phyloP scores from a whole-genome alignment of 2,797 vertebrate genomes.

The Microcaecilia unicolor region DNA sequence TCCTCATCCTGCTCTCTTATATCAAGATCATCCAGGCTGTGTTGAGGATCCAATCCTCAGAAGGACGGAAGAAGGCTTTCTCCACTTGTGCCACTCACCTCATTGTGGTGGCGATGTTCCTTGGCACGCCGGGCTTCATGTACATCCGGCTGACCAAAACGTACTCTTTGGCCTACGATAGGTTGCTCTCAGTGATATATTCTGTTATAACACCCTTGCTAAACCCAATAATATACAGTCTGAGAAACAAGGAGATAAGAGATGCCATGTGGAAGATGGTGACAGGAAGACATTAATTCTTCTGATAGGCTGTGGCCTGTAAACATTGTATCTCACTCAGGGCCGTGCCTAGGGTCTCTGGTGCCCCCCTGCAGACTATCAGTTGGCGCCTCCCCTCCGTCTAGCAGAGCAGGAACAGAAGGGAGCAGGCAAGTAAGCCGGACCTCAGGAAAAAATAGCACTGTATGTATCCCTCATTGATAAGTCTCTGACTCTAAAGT shows the following conservation, averaged over 20 bases:
- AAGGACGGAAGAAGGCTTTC: slow-evolving; percentile 43
- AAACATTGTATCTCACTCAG: too few relatives aligned
- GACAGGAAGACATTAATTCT: too few relatives aligned
- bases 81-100: slow-evolving; percentile 61
- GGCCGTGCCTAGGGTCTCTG: too few relatives aligned
- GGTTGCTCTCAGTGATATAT: slow-evolving; percentile 25
- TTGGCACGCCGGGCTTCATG: slow-evolving; percentile 30
- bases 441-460: too few relatives aligned
- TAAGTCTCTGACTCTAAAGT: too few relatives aligned
- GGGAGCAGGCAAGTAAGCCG: too few relatives aligned
- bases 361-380: too few relatives aligned
- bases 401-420: too few relatives aligned
- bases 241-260: slow-evolving; percentile 38
- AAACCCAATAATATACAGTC: slow-evolving; percentile 62
- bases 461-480: too few relatives aligned
- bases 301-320: too few relatives aligned
- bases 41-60: slow-evolving; percentile 25
- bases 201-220: slow-evolving; percentile 50
- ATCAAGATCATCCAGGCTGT: slow-evolving; percentile 38
- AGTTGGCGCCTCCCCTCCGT: too few relatives aligned
- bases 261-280: slow-evolving; percentile 21
- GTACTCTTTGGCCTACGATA: slow-evolving; percentile 27
- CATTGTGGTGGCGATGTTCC: slow-evolving; percentile 50
- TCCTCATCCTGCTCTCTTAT: slow-evolving; percentile 53
- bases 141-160: slow-evolving; percentile 28